Conservation (phyloP, 1,140 invertebrate species). For the Orius insidiosus region DNA sequence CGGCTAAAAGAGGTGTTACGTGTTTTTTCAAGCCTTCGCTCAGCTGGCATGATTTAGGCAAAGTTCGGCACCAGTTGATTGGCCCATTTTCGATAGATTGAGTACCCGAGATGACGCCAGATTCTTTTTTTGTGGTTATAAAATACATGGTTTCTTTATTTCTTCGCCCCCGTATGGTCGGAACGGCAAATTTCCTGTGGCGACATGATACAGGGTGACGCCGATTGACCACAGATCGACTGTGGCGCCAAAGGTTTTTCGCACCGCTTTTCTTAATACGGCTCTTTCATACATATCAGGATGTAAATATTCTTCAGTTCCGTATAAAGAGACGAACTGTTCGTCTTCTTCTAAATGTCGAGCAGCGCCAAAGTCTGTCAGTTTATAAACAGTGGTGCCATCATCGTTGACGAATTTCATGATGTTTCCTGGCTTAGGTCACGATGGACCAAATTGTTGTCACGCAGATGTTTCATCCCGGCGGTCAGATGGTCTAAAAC, state of each 20-base stretch:
- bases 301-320: constrained; percentile 94
- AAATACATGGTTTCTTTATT: constrained; percentile 95
- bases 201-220: constrained; percentile 91
- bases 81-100: constrained; percentile 79
- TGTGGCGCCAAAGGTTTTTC: constrained; percentile 82
- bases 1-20: constrained; percentile 75
- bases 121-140: constrained; percentile 81
- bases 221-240: constrained; percentile 96
- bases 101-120: constrained; percentile 83
- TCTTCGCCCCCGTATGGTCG: constrained; percentile 82
- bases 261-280: constrained; percentile 71
- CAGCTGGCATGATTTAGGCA: constrained; percentile 73
- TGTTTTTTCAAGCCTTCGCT: constrained; percentile 66
- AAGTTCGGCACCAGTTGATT: constrained; percentile 75
- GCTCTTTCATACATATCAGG: constrained; percentile 94
- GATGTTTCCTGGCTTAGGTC: constrained; percentile 96
- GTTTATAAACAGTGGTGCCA: constrained; percentile 82
- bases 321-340: constrained; percentile 89
- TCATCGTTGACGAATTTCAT: constrained; percentile 93
- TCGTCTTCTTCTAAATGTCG: constrained; percentile 89
- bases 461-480: constrained; percentile 89
- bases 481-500: constrained; percentile 79
- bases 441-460: constrained; percentile 84
- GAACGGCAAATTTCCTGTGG: constrained; percentile 88
- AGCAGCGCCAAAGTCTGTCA: constrained; percentile 95